phyloP scores from a whole-genome alignment of 2,797 vertebrate species.

The Acipenser transmontanus region DNA sequence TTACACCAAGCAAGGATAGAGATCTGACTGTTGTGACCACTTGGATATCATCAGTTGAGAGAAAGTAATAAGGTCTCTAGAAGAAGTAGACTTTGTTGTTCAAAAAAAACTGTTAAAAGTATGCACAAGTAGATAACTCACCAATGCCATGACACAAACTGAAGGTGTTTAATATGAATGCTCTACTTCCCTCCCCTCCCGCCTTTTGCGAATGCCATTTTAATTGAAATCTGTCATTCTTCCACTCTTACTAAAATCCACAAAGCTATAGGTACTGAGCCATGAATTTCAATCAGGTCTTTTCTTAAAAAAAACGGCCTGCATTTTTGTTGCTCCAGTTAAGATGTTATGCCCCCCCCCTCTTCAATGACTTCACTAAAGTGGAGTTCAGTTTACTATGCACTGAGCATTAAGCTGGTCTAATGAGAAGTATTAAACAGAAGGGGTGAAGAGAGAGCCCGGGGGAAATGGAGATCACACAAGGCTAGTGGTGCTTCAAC shows the following conservation, averaged over 20 bases:
- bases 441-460: not conserved
- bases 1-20: too few relatives aligned
- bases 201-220: constrained; percentile 64
- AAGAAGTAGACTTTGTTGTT: not conserved
- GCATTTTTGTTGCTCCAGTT: constrained; percentile 54
- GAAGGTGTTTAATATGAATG: too few relatives aligned
- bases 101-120: constrained; percentile 8
- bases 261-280: constrained; percentile 66
- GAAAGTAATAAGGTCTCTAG: too few relatives aligned
- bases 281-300: constrained; percentile 75
- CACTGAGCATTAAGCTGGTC: not conserved
- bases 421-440: not conserved
- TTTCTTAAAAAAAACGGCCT: constrained; percentile 44
- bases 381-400: constrained; percentile 5
- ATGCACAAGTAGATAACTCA: constrained; percentile 9
- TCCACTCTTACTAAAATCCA: constrained; percentile 40
- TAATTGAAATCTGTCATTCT: constrained; percentile 68
- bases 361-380: constrained; percentile 14
- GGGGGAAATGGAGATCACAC: not conserved
- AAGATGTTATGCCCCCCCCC: constrained; percentile 42
- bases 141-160: constrained; percentile 9
- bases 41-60: too few relatives aligned
- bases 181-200: constrained; percentile 23
- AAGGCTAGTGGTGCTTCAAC: not conserved
- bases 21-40: too few relatives aligned